Percentiles rank a stretch among this genome's conserved stretches.
Conservation (phyloP, 2,888 invertebrate genomes). For the Eumacrocentrus americanus region DNA sequence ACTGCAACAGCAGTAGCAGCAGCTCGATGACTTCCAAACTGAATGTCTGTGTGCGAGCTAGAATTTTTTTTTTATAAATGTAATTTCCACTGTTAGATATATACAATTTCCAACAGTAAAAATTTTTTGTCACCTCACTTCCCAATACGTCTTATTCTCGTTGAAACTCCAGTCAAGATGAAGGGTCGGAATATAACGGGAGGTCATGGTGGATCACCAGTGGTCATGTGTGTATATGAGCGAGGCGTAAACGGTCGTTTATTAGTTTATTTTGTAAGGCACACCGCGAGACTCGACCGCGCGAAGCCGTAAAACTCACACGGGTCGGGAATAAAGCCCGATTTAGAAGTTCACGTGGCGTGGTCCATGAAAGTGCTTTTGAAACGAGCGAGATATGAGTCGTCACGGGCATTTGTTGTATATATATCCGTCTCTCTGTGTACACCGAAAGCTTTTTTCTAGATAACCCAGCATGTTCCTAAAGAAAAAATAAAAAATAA, state of each 20-base stretch:
- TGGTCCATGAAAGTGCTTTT: conserved; percentile 4
- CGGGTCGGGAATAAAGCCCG: conserved; percentile 20
- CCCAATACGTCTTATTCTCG: conserved; percentile 3
- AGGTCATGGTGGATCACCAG: no score
- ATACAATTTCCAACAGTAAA: not conserved
- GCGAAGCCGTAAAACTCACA: conserved; percentile 28
- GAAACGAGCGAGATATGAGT: conserved; percentile 6
- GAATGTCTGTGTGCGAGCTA: not conserved
- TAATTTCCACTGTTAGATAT: conserved; percentile 14
- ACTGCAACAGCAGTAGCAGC: no score
- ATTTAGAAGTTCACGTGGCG: conserved; percentile 12
- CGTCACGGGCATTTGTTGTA: not conserved
- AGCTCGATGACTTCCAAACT: not conserved
- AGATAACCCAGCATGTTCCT: no score
- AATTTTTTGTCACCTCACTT: conserved; percentile 15
- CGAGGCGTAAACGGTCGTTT: conserved; percentile 36
- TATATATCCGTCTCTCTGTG: no score
- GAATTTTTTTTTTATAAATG: not conserved
- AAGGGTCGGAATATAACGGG: no score
- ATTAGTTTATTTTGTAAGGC: conserved; percentile 52
- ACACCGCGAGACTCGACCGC: conserved; percentile 33
- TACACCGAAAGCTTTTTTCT: no score
- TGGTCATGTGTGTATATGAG: not conserved
- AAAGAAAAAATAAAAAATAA: no score
- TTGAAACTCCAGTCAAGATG: no score